phyloP scores from a whole-genome alignment of 1,140 invertebrate species.

The Drosophila equinoxialis region DNA sequence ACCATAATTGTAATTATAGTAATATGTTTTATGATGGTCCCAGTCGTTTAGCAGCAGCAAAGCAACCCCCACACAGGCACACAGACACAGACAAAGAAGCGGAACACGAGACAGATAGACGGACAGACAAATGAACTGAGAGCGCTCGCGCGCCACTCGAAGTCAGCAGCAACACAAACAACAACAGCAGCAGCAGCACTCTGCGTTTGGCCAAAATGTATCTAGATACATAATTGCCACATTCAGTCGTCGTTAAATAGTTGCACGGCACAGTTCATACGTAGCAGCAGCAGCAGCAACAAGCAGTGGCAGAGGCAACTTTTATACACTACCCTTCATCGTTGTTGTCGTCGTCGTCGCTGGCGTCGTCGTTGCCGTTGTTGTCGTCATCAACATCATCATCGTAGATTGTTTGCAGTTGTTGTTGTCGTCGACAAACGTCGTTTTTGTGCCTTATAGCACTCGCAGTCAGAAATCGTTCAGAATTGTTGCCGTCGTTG shows the following conservation, averaged over 20 bases:
- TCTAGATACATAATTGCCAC: conserved; percentile 83
- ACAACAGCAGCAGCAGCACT: conserved; percentile 37
- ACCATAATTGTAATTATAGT: conserved; percentile 81
- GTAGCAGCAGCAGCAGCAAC: conserved; percentile 50
- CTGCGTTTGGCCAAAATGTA: conserved; percentile 81
- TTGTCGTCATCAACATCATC: conserved; percentile 9
- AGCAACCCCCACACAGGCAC: conserved; percentile 64
- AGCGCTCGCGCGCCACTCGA: conserved; percentile 39
- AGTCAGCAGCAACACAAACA: neutral
- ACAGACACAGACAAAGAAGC: conserved; percentile 28
- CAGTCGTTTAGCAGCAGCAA: conserved; percentile 58
- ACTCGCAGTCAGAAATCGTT: conserved; percentile 73
- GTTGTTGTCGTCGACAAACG: conserved; percentile 36
- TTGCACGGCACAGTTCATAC: conserved; percentile 82
- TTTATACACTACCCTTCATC: conserved; percentile 1
- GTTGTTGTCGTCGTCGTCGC: conserved; percentile 28
- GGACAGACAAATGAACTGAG: conserved; percentile 42
- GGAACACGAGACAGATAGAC: conserved; percentile 30
- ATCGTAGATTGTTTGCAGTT: conserved; percentile 13
- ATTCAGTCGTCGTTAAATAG: conserved; percentile 83
- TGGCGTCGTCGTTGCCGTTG: conserved; percentile 14
- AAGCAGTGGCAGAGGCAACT: conserved; percentile 28
- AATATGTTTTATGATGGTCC: conserved; percentile 81
- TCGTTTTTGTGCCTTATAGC: conserved; percentile 78
- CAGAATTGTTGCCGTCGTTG: conserved; percentile 74